A percentile compares a stretch with the other conserved stretches of the same genome.
These are phyloP conservation scores for Hypsibius dujardini DNA, from an alignment of 1,140 invertebrate genomes.

Conservation along the genomic window DNA sequence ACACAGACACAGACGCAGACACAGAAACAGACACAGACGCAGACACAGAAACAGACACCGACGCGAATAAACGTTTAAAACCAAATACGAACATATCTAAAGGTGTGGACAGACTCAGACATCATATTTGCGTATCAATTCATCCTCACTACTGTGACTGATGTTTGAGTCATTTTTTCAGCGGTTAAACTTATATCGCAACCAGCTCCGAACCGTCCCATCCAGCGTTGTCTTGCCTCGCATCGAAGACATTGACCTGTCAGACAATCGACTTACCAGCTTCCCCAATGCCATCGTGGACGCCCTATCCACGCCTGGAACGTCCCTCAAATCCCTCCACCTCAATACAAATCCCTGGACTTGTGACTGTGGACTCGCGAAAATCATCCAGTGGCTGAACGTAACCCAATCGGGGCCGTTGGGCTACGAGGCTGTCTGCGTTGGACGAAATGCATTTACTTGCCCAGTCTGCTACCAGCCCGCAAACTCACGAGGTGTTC, in stretches of 20 bases:
- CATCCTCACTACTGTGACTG: too few relatives aligned
- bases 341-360: background rate
- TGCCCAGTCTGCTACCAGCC: conserved; percentile 8
- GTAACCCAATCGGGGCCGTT: background rate
- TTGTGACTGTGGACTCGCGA: background rate
- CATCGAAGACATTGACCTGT: background rate
- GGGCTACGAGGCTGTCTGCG: background rate
- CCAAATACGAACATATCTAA: too few relatives aligned
- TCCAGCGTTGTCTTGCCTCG: background rate
- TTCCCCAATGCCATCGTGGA: background rate
- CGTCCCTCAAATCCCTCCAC: background rate
- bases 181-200: background rate
- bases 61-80: too few relatives aligned
- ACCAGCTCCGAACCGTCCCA: background rate
- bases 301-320: background rate
- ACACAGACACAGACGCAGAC: too few relatives aligned
- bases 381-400: background rate
- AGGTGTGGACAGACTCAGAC: too few relatives aligned
- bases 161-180: background rate
- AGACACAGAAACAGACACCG: too few relatives aligned
- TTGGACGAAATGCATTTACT: background rate
- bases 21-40: too few relatives aligned
- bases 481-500: background rate
- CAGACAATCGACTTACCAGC: background rate
- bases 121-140: too few relatives aligned